Evolutionary conservation across 1,140 invertebrate genomes (phyloP), one percentile per base, ranked within the genome.

Genomic region (Drosophila nikananu): DNA sequence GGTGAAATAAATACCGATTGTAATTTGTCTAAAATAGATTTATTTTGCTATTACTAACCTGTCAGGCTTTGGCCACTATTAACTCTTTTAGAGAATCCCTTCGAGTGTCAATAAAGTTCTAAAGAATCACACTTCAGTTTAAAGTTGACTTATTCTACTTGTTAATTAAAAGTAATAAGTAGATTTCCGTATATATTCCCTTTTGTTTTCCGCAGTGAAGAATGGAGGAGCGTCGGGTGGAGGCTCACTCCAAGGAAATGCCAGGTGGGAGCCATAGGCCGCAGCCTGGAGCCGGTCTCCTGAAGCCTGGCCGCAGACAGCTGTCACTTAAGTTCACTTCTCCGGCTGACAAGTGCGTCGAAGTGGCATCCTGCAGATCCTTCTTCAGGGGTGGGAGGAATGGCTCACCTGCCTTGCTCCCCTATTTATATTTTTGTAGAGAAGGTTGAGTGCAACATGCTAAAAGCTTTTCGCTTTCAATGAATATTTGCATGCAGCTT

Each of bases 321-420:
- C 79, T 82, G 83, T 86, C 83, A 86, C 83, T 86, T 86, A 79
- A 86, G 86, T 65, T 86, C 76, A 72, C 70, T 81, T 71, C 62
- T 32, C 30, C 54, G 23, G 30, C 75, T 57, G 58, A 81, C 64
- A 63, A 81, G 44, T 78, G 51, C 57, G 74, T 63, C 76, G 65
- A 78, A 78, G 76, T 46, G 74, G 73, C 57, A 77, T 25, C 21
- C 44, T 60, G 32, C 41, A 35, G 35, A 80, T 68, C 57, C 54
- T 68, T 77, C 15, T 6, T 6, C 15, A 10, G 17, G 1, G 3
- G n/a, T 7, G 23, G 17, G 48, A 9, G 8, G 8, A 1, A n/a
- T 17, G 8, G 4, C 27, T 30, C 27, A 27, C 25, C 49, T 51
- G 49, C 17, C 49, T 15, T 15, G 46, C 13, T 8, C 21, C 8